Percentiles rank a stretch among this genome's conserved stretches.
Conservation (phyloP, 2,113 vertebrate genomes). For the Aspiorhynchus laticeps region DNA sequence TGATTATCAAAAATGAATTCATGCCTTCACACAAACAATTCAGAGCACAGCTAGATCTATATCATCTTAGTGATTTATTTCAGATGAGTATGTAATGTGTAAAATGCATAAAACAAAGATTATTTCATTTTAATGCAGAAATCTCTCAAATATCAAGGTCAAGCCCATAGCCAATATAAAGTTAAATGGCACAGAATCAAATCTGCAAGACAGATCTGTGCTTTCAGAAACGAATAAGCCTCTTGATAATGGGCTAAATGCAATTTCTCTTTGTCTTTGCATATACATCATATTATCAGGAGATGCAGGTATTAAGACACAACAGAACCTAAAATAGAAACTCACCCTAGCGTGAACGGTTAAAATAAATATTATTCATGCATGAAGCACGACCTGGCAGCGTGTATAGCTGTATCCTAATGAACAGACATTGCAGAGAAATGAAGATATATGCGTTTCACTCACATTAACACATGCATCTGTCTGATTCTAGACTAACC, state of each 20-base stretch:
- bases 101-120: neutral
- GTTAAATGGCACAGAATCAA: constrained; percentile 7
- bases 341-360: neutral
- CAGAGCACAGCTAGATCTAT: neutral
- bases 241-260: constrained; percentile 16
- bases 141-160: neutral
- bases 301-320: neutral
- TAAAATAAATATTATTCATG: constrained; percentile 11
- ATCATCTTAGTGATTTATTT: neutral
- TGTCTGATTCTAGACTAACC: neutral
- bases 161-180: neutral
- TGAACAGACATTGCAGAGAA: constrained; percentile 8
- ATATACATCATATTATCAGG: neutral
- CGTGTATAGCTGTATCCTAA: neutral
- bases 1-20: neutral
- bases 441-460: neutral
- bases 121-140: neutral
- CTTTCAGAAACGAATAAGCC: neutral
- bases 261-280: neutral
- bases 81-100: neutral
- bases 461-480: neutral
- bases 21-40: neutral
- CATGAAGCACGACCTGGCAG: constrained; percentile 30
- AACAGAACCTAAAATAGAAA: constrained; percentile 2
- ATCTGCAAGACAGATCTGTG: neutral